Evolutionary conservation across 2,113 vertebrate genomes (phyloP).

Genomic region (Riparia riparia): DNA sequence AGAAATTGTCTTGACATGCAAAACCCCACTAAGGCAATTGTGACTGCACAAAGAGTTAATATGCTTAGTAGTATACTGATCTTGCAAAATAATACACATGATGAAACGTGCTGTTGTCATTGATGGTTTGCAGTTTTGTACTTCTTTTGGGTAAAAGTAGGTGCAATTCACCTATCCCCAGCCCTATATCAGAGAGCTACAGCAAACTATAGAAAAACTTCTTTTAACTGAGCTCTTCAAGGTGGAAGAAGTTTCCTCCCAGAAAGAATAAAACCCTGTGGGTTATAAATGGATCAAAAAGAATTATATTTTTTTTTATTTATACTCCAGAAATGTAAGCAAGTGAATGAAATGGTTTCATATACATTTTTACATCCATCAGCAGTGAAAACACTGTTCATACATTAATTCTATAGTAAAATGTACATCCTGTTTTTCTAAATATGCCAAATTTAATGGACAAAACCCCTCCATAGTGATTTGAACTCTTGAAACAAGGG

Average conservation of each 20-base stretch:
- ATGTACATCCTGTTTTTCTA: conserved; percentile 79
- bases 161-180: background rate
- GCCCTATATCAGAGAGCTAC: conserved; percentile 20
- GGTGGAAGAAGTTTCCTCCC: conserved; percentile 63
- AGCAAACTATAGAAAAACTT: conserved; percentile 49
- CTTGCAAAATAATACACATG: background rate
- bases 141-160: background rate
- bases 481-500: conserved; percentile 66
- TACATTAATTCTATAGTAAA: conserved; percentile 82
- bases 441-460: conserved; percentile 73
- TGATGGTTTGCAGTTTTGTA: background rate
- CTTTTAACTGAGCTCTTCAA: conserved; percentile 49
- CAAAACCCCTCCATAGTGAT: conserved; percentile 61
- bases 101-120: background rate
- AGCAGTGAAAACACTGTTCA: conserved; percentile 83
- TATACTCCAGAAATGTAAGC: conserved; percentile 84
- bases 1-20: background rate
- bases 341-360: conserved; percentile 84
- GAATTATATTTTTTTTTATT: conserved; percentile 85
- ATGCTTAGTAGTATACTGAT: background rate
- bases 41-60: background rate
- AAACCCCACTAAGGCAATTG: background rate
- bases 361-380: conserved; percentile 87
- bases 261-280: conserved; percentile 78
- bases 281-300: conserved; percentile 84